These are phyloP conservation scores for Ceyx melanurus DNA, from an alignment of 2,113 vertebrate species.

Conservation along the genomic window DNA sequence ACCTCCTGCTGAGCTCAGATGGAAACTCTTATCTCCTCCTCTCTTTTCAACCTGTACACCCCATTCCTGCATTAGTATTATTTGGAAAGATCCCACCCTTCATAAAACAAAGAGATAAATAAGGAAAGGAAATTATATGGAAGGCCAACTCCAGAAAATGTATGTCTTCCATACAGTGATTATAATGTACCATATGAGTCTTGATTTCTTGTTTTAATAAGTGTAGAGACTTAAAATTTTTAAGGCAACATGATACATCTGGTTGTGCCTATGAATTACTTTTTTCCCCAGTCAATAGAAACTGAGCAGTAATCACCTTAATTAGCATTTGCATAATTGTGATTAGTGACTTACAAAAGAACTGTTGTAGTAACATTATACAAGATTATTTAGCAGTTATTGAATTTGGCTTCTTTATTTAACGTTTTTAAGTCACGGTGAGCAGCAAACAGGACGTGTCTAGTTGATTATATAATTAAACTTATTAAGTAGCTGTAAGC, in stretches of 20 bases:
- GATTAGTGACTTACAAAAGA: constrained; percentile 74
- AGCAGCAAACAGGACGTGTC: constrained; percentile 64
- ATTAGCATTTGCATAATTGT: constrained; percentile 78
- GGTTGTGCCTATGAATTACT: constrained; percentile 51
- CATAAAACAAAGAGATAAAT: background rate
- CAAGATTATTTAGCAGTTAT: constrained; percentile 66
- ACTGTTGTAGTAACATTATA: constrained; percentile 63
- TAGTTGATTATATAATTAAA: constrained; percentile 73
- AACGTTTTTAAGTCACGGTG: constrained; percentile 65
- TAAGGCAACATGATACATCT: constrained; percentile 47
- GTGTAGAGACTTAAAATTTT: constrained; percentile 49
- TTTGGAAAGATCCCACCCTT: background rate
- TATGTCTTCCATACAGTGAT: background rate
- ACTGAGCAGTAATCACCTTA: constrained; percentile 71
- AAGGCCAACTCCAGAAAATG: background rate
- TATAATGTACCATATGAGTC: background rate
- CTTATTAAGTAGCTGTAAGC: constrained; percentile 51
- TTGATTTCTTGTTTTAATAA: background rate
- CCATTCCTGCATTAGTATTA: background rate
- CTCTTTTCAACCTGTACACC: background rate
- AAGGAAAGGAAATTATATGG: background rate
- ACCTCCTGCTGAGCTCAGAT: background rate
- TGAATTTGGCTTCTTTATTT: constrained; percentile 64
- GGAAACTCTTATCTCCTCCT: background rate
- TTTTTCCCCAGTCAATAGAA: constrained; percentile 62